Conservation (phyloP, 2,797 vertebrate species). For the Kryptopterus vitreolus region DNA sequence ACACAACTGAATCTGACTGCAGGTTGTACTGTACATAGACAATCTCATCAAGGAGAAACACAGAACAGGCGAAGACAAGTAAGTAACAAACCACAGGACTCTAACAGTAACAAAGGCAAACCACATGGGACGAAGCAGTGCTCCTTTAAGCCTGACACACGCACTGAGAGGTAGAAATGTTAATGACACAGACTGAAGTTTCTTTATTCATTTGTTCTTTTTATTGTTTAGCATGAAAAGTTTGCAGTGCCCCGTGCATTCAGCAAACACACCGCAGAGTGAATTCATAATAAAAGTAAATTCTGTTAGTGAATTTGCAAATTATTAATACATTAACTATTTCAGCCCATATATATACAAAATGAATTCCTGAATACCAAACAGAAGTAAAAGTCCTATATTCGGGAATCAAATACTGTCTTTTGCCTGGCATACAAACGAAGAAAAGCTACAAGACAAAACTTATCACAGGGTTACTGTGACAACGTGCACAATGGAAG, state of each 20-base stretch:
- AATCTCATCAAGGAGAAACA: background rate
- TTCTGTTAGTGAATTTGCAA: too few relatives aligned
- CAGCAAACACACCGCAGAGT: too few relatives aligned
- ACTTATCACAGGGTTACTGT: background rate
- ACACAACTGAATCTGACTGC: background rate
- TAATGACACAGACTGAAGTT: background rate
- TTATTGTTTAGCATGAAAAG: too few relatives aligned
- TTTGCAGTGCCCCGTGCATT: too few relatives aligned
- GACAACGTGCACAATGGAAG: slow-evolving; percentile 15
- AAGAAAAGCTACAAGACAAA: slow-evolving; percentile 3
- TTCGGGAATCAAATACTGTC: background rate
- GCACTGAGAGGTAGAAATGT: background rate
- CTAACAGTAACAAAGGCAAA: background rate
- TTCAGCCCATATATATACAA: too few relatives aligned
- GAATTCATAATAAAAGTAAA: too few relatives aligned
- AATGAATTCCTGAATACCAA: background rate
- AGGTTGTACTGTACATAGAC: background rate
- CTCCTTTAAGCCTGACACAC: background rate
- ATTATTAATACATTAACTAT: too few relatives aligned
- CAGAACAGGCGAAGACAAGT: background rate
- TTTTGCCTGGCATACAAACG: background rate
- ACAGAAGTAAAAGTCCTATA: background rate
- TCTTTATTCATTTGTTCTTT: too few relatives aligned
- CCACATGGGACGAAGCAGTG: background rate
- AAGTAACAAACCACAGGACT: background rate